Conservation (phyloP, 53 echinoderm and acorn worm genomes). For the Arbacia lixula region DNA sequence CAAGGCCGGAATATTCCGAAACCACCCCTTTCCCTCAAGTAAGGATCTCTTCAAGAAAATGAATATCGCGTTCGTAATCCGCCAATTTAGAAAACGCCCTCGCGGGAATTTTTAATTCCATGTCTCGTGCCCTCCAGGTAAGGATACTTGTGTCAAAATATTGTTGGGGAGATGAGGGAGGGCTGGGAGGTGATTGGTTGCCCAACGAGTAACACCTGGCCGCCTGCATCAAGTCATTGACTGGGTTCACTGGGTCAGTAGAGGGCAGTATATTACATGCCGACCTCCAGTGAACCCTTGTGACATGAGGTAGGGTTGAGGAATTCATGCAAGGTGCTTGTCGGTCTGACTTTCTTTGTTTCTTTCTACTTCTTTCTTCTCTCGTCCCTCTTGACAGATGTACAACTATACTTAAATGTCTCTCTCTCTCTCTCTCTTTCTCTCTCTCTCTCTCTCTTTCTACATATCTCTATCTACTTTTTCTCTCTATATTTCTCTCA, state of each 20-base stretch:
- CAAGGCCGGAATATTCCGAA: constrained; percentile 17
- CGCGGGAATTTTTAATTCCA: constrained; percentile 42
- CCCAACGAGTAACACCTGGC: constrained; percentile 41
- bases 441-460: too few relatives aligned
- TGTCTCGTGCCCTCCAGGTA: constrained; percentile 15
- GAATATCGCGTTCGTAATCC: constrained; percentile 34
- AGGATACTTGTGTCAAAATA: constrained; percentile 50
- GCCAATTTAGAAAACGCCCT: constrained; percentile 36
- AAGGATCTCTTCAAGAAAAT: not conserved
- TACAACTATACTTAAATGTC: too few relatives aligned
- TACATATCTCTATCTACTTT: too few relatives aligned
- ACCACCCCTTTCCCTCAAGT: constrained; percentile 12
- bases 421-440: too few relatives aligned
- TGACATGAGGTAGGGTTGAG: not conserved
- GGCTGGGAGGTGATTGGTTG: not conserved
- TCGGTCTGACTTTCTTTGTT: too few relatives aligned
- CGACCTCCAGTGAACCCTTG: constrained; percentile 9
- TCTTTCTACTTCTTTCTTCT: too few relatives aligned
- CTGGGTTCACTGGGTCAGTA: constrained; percentile 10
- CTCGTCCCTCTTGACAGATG: too few relatives aligned
- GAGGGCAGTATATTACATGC: constrained; percentile 11
- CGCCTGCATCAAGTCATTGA: constrained; percentile 4
- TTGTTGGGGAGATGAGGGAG: constrained; percentile 3
- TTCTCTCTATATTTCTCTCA: too few relatives aligned
- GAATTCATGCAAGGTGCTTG: not conserved